These are phyloP conservation scores for Pycnonotus jocosus DNA, from an alignment of 2,113 vertebrate species.

Conservation along the genomic window DNA sequence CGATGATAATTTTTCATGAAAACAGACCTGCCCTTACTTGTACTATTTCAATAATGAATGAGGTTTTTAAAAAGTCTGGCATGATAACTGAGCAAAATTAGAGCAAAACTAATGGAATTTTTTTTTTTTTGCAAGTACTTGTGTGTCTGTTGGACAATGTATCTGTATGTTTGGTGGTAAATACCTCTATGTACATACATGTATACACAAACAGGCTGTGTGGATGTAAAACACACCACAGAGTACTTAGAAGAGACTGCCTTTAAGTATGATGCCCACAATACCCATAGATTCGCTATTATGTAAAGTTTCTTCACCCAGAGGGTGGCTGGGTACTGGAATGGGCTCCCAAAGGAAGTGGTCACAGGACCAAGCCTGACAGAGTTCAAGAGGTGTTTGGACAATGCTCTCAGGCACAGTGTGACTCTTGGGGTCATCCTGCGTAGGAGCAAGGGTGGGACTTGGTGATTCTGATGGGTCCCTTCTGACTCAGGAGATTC, in stretches of 20 bases:
- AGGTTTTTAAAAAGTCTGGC: neutral
- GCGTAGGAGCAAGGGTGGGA: neutral
- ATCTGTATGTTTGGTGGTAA: neutral
- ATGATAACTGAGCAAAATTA: neutral
- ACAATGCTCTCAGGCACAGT: neutral
- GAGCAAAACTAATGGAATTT: neutral
- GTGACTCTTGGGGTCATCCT: neutral
- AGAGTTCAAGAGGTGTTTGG: neutral
- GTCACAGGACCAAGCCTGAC: neutral
- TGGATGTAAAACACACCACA: neutral
- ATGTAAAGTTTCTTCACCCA: neutral
- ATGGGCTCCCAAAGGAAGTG: neutral
- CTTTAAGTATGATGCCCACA: neutral
- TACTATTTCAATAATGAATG: neutral
- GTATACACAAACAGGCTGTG: rapidly evolving
- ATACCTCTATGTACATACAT: neutral
- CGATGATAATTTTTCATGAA: neutral
- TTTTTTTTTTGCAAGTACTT: neutral
- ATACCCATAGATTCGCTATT: neutral
- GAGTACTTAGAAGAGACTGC: rapidly evolving
- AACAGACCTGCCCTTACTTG: neutral
- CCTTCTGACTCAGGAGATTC: neutral
- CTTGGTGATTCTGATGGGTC: neutral
- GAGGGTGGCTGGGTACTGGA: neutral
- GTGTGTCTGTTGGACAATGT: rapidly evolving